Base-by-base conservation (phyloP, 2,113 vertebrate species). In the Scolopax mira region DNA sequence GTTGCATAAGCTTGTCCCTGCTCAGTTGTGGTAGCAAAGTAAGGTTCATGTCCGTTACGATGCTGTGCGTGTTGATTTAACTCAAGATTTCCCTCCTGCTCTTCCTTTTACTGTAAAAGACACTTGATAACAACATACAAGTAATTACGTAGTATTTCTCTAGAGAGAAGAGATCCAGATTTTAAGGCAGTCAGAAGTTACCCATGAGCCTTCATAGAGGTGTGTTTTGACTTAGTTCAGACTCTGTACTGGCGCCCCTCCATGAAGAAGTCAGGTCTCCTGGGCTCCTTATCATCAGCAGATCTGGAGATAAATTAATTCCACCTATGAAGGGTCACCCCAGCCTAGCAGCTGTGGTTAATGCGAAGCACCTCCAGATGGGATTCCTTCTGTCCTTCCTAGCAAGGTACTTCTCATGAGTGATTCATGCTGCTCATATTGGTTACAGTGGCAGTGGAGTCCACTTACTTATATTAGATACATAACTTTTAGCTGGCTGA, bases 91-190 rank as follows among this genome's bases (percentile, higher is more conserved):
- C 58, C 61, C 12, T 95, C 18, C 35, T 51, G 2, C 11, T 62
- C 48, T 61, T 80, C 25, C 3, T 13, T 95, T 90, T 92, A 42
- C 33, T 82, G 8, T 79, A 54, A 78, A 44, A 82, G 49, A 70
- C 24, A 79, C 51, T 92, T 95, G 80, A 48, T 87, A 93, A 71
- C 61, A 93, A 41, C 78, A 46, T 69, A 83, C 24, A 79, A 94
- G 69, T 96, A 81, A 92, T 96, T 94, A 66, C 18, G 73, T 95
- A 70, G 35, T 89, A 52, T 79, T 96, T 96, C 61, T 90, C 33
- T 87, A 75, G n/a, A 79, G 62, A 90, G 78, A 93, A 93, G 66
- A 67, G 44, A 57, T 85, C 57, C 19, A 69, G 62, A 54, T 84
- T 90, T 70, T 91, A 5, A 41, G 46, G 75, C 69, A 78, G 64